Conservation (phyloP, 2,797 vertebrate species). For the Gila robusta region DNA sequence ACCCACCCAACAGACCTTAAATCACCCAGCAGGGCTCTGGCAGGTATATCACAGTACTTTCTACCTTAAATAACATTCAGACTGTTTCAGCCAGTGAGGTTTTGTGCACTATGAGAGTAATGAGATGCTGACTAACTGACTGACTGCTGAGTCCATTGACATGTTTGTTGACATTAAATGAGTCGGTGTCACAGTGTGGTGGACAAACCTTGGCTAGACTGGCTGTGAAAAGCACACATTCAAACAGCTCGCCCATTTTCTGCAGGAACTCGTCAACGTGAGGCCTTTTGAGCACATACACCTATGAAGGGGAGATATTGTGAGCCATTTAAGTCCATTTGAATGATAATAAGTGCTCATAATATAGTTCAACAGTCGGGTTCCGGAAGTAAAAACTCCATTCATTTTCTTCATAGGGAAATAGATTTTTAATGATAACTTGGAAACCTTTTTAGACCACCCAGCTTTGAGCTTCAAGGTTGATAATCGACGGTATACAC, state of each 20-base stretch:
- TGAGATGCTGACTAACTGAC: background rate
- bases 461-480: background rate
- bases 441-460: background rate
- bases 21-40: conserved; percentile 33
- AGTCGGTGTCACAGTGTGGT: background rate
- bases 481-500: background rate
- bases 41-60: background rate
- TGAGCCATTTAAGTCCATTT: background rate
- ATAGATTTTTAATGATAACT: background rate
- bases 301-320: conserved; percentile 74
- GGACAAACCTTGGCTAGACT: conserved; percentile 92
- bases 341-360: background rate
- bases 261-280: conserved; percentile 96
- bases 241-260: conserved; percentile 96
- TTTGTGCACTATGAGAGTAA: background rate
- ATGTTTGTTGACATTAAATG: conserved; percentile 2
- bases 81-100: background rate
- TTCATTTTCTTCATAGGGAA: background rate
- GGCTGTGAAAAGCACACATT: conserved; percentile 97
- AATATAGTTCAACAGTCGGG: background rate
- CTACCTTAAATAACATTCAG: background rate
- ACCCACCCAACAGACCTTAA: conserved; percentile 50
- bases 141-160: background rate
- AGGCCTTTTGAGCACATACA: conserved; percentile 95
- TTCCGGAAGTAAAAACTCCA: background rate